Conservation (phyloP, 2,888 invertebrate genomes). For the Ptychoptera contaminata region DNA sequence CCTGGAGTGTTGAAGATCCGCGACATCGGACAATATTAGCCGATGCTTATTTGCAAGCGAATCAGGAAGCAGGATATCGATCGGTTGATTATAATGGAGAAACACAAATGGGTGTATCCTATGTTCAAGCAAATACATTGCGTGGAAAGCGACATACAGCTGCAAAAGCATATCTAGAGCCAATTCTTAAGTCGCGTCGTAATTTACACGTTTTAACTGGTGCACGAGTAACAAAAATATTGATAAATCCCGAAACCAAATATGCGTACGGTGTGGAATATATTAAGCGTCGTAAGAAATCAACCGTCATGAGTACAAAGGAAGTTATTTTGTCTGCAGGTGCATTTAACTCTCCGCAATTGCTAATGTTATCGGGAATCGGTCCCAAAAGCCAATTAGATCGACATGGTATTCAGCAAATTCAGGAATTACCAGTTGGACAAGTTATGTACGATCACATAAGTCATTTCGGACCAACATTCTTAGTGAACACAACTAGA, state of each 20-base stretch:
- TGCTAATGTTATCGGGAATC: slow-evolving; percentile 65
- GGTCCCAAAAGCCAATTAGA: slow-evolving; percentile 34
- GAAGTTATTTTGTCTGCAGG: slow-evolving; percentile 72
- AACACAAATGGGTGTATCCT: slow-evolving; percentile 45
- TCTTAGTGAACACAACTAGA: slow-evolving; percentile 23
- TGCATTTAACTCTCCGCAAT: slow-evolving; percentile 66
- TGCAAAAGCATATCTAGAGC: slow-evolving; percentile 46
- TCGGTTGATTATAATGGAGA: slow-evolving; percentile 54
- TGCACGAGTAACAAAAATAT: slow-evolving; percentile 40
- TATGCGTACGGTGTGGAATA: slow-evolving; percentile 48
- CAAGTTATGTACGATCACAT: slow-evolving; percentile 43
- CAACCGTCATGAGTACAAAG: slow-evolving; percentile 40
- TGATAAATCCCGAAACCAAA: slow-evolving; percentile 41
- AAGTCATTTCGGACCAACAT: slow-evolving; percentile 35
- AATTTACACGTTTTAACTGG: slow-evolving; percentile 48
- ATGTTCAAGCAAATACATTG: slow-evolving; percentile 43
- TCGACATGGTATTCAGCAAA: slow-evolving; percentile 34
- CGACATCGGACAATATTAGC: slow-evolving; percentile 35
- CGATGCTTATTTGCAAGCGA: slow-evolving; percentile 42
- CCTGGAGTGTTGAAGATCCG: slow-evolving; percentile 43
- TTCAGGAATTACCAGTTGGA: slow-evolving; percentile 46
- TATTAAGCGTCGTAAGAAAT: slow-evolving; percentile 31
- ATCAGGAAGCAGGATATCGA: slow-evolving; percentile 45
- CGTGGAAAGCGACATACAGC: slow-evolving; percentile 48
- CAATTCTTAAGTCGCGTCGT: slow-evolving; percentile 26